Base-by-base conservation (phyloP, 2,113 vertebrate genomes). In the Pitta sordida region DNA sequence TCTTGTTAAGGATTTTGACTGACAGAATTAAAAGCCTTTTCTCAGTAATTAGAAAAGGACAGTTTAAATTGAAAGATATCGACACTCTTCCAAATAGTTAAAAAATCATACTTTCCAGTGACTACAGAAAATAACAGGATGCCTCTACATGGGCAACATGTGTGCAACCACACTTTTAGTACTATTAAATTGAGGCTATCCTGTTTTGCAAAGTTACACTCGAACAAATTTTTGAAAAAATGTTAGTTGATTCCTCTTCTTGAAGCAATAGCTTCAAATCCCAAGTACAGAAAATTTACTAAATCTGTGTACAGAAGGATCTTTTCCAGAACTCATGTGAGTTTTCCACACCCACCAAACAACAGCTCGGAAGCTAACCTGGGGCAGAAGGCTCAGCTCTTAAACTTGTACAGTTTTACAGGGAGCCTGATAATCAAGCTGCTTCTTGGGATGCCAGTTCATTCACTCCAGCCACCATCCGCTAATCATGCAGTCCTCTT, bases 181-280 rank as follows among this genome's bases (percentile, higher is more conserved):
- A 43, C 17, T 46, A 41, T 36, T 84, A 86, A 93, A 81, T 19
- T 48, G 64, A 71, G 32, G 56, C n/a, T 86, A 24, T 48, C 76
- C 56, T 65, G 67, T 6, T 82, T 51, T 44, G 59, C 16, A 51
- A 87, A 91, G 43, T 51, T 70, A 27, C 0, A 52, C 36, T 77
- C 37, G 52, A 84, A 20, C 5, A 32, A 5, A 6, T 63, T 94
- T 86, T 64, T 59, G 55, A 91, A 81, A n/a, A 77, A 27, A 37
- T 34, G 24, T 56, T 52, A 30, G 13, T 44, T 0, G 0, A 6
- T 32, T 43, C 11, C 1, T 34, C 56, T 63, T 65, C 15, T n/a
- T 17, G 10, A n/a, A 90, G 76, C 4, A 41, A 24, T 10, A 73
- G 18, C 41, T 49, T 34, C 46, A 46, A 27, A 80, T 34, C 20